Evolutionary conservation across 1,140 invertebrate genomes (phyloP).

Genomic region (Coptotermes formosanus): DNA sequence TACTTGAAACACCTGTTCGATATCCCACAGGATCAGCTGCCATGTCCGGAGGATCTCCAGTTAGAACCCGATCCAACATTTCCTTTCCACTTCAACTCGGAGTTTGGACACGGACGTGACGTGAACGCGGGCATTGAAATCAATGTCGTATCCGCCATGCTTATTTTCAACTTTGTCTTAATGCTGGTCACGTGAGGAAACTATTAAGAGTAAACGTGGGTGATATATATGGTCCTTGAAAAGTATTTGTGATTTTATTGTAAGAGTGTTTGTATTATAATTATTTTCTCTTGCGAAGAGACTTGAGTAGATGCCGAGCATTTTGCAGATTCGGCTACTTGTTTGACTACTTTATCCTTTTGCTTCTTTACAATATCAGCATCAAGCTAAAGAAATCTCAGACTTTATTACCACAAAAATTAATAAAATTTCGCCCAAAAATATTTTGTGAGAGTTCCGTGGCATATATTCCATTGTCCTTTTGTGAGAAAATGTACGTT

Average conservation of each 20-base stretch:
- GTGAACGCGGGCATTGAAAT: background rate
- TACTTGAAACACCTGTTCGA: constrained; percentile 54
- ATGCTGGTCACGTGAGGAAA: constrained; percentile 23
- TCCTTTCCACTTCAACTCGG: background rate
- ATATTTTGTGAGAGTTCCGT: background rate
- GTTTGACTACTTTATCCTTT: background rate
- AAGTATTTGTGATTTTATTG: background rate
- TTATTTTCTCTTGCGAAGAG: background rate
- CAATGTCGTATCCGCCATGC: background rate
- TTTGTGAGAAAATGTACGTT: background rate
- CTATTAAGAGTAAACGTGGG: no score
- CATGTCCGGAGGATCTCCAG: constrained; percentile 59
- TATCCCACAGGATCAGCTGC: constrained; percentile 62
- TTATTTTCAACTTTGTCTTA: background rate
- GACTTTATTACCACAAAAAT: background rate
- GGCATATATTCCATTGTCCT: background rate
- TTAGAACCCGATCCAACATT: background rate
- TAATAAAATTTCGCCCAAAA: background rate
- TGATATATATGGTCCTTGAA: no score
- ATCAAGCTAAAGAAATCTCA: background rate
- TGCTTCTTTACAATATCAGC: background rate
- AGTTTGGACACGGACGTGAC: background rate
- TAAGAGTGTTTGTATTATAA: background rate
- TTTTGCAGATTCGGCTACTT: background rate
- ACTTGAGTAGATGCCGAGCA: background rate